A percentile compares a stretch with the other conserved stretches of the same genome.
phyloP scores from a whole-genome alignment of 2,888 invertebrate genomes.

The Hydriomena furcata region DNA sequence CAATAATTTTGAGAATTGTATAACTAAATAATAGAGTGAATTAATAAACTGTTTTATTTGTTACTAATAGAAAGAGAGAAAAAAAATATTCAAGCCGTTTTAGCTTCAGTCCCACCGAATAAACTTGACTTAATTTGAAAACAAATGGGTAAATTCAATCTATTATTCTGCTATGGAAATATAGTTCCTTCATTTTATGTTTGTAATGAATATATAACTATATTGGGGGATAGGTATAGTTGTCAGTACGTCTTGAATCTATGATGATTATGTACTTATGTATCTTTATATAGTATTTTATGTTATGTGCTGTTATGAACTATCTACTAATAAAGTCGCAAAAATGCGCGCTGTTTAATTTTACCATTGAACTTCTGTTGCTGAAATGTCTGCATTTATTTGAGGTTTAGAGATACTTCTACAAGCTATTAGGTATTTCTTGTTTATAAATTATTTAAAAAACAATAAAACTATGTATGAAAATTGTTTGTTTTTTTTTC shows the following conservation, averaged over 20 bases:
- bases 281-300: neutral
- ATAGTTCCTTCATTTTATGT: too few relatives aligned
- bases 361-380: neutral
- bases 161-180: too few relatives aligned
- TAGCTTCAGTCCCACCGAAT: too few relatives aligned
- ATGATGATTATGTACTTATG: neutral
- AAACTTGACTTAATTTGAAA: too few relatives aligned
- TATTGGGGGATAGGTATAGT: too few relatives aligned
- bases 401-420: slow-evolving; percentile 15
- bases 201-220: too few relatives aligned
- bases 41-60: too few relatives aligned
- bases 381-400: slow-evolving; percentile 22
- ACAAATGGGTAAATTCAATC: too few relatives aligned
- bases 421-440: slow-evolving; percentile 20
- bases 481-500: slow-evolving; percentile 1
- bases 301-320: neutral
- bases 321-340: neutral
- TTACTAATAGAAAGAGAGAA: too few relatives aligned
- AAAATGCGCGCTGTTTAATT: neutral
- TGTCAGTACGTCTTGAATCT: neutral
- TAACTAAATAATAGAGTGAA: too few relatives aligned
- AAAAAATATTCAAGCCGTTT: too few relatives aligned
- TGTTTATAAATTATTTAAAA: slow-evolving; percentile 20
- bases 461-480: slow-evolving; percentile 17
- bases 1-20: too few relatives aligned